Conservation (phyloP, 2,113 vertebrate genomes). For the Leiothrix lutea region DNA sequence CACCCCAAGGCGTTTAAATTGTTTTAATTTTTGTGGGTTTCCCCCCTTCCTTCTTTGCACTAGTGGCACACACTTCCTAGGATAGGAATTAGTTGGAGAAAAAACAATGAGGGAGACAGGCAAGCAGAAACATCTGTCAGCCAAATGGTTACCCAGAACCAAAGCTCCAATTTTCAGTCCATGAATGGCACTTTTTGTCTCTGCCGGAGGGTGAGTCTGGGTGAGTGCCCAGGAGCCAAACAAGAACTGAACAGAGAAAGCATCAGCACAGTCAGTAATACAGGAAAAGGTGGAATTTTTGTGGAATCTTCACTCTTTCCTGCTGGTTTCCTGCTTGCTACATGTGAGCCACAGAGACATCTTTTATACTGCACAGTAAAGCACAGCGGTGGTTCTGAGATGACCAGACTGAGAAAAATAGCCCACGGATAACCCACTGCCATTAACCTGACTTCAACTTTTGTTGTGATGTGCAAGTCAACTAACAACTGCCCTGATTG, state of each 20-base stretch:
- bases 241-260: constrained; percentile 10
- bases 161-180: not conserved
- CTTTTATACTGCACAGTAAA: constrained; percentile 24
- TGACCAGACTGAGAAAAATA: not conserved
- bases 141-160: constrained; percentile 40
- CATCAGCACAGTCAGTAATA: not conserved
- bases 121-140: constrained; percentile 42
- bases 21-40: not conserved
- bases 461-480: not conserved
- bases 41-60: not conserved
- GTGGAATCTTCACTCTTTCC: constrained; percentile 56
- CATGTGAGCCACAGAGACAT: constrained; percentile 27
- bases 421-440: not conserved
- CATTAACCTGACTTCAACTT: not conserved
- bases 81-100: not conserved
- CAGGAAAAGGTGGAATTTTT: constrained; percentile 33
- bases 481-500: not conserved
- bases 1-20: not conserved
- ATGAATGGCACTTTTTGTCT: constrained; percentile 35
- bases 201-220: constrained; percentile 16
- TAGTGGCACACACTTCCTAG: not conserved
- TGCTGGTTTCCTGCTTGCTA: constrained; percentile 48
- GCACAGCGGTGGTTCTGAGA: not conserved
- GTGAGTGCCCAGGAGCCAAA: constrained; percentile 31
- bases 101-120: not conserved